Percentiles rank a stretch among this genome's conserved stretches.
Conservation (phyloP, 2,888 invertebrate genomes). For the Cordilura impudica region DNA sequence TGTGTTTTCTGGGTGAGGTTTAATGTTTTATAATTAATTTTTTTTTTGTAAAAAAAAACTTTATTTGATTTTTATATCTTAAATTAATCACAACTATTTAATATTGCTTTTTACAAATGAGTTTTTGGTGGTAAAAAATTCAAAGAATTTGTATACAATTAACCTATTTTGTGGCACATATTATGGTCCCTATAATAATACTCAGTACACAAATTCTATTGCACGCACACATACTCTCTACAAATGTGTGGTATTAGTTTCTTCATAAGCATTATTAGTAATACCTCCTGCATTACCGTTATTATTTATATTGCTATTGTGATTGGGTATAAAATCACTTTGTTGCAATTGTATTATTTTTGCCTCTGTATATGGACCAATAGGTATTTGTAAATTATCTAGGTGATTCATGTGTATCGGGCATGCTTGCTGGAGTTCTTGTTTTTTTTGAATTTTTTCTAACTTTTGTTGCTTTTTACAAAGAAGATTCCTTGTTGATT, state of each 20-base stretch:
- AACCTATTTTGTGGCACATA: conserved; percentile 44
- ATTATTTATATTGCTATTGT: background rate
- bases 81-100: conserved; percentile 43
- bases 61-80: conserved; percentile 24
- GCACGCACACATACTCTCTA: conserved; percentile 43
- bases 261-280: conserved; percentile 72
- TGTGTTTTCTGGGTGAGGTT: background rate
- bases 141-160: background rate
- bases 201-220: background rate
- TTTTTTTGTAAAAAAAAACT: conserved; percentile 28
- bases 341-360: conserved; percentile 74
- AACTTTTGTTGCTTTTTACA: conserved; percentile 64
- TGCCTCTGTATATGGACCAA: conserved; percentile 66
- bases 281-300: conserved; percentile 60
- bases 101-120: background rate
- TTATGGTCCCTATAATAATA: conserved; percentile 27
- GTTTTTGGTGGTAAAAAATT: background rate
- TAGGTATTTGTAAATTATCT: conserved; percentile 70
- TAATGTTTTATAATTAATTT: conserved; percentile 4
- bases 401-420: conserved; percentile 68
- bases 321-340: conserved; percentile 70
- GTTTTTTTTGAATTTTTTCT: conserved; percentile 48
- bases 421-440: conserved; percentile 33
- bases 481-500: conserved; percentile 70
- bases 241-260: conserved; percentile 73